Conservation (phyloP, 2,113 vertebrate genomes). For the Engystomops pustulosus region DNA sequence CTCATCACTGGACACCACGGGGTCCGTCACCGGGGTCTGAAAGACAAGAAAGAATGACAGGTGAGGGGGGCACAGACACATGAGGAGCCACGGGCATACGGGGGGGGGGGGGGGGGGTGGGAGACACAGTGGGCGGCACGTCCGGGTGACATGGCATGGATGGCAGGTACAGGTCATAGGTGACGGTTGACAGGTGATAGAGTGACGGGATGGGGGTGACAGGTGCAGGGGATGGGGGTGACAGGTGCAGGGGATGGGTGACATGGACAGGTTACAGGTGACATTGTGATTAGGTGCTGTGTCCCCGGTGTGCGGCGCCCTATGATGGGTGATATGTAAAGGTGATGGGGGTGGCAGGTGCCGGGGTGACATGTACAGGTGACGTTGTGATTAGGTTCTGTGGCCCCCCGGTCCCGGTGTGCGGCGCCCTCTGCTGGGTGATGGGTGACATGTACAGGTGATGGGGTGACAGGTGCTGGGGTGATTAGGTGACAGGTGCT, state of each 20-base stretch:
- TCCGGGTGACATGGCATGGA: background rate
- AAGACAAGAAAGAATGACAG: background rate
- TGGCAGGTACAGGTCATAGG: background rate
- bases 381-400: no score
- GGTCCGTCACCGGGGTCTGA: constrained; percentile 81
- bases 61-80: background rate
- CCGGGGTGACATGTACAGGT: background rate
- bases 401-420: no score
- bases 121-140: no score
- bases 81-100: no score
- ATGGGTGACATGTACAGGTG: background rate
- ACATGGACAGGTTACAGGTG: background rate
- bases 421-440: no score
- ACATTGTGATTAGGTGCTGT: background rate
- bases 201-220: no score
- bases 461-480: constrained; percentile 82
- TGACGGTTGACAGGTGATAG: background rate
- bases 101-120: no score
- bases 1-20: constrained; percentile 82
- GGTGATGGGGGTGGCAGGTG: background rate
- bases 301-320: no score
- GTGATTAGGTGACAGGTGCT: background rate
- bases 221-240: background rate
- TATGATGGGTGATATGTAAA: no score
- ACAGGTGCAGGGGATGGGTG: background rate